phyloP scores from a whole-genome alignment of 1,140 invertebrate species.

The Listronotus oregonensis region DNA sequence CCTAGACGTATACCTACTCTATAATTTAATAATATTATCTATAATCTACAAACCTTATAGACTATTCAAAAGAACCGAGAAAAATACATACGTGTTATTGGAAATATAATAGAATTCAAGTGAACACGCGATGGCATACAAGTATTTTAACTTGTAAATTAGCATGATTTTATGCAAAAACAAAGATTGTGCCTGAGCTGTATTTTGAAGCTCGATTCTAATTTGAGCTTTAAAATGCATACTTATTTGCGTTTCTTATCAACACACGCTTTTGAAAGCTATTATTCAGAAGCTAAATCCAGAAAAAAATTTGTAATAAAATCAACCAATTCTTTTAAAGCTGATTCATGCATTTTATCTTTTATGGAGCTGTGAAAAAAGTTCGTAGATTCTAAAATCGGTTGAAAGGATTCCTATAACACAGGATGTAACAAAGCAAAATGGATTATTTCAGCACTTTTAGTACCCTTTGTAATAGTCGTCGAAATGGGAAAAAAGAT shows the following conservation, averaged over 20 bases:
- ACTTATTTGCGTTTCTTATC: not conserved
- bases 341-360: too few species aligned
- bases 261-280: not conserved
- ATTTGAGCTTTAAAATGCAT: slow-evolving; percentile 13
- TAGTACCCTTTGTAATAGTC: too few species aligned
- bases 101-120: slow-evolving; percentile 2
- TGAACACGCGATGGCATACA: slow-evolving; percentile 17
- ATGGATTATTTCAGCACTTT: too few species aligned
- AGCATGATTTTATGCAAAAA: slow-evolving; percentile 12
- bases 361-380: too few species aligned
- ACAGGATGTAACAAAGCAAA: too few species aligned
- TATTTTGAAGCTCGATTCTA: not conserved
- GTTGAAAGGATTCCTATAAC: too few species aligned
- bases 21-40: slow-evolving; percentile 1
- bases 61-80: too few species aligned
- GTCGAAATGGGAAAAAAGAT: too few species aligned
- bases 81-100: not conserved
- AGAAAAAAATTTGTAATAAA: too few species aligned
- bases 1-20: too few species aligned
- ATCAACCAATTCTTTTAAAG: too few species aligned
- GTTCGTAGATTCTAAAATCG: not conserved
- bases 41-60: too few species aligned
- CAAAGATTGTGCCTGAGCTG: not conserved
- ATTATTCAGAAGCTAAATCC: not conserved
- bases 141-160: slow-evolving; percentile 13